These are phyloP conservation scores for Pimephales promelas DNA, from an alignment of 2,113 vertebrate genomes.

Conservation along the genomic window DNA sequence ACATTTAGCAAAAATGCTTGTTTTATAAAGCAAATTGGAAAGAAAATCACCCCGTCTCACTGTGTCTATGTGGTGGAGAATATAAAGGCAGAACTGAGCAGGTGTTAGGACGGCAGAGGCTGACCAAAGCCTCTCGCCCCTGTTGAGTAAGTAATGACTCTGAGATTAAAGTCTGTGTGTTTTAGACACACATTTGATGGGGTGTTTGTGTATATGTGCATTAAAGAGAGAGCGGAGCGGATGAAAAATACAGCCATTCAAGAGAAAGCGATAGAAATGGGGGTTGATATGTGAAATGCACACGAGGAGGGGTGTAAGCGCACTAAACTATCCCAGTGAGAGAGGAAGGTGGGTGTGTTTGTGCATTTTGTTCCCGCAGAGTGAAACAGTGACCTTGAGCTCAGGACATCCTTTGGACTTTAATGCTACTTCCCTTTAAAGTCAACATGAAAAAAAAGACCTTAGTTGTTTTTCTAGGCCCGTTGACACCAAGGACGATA, in stretches of 20 bases:
- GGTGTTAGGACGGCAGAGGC: slow-evolving; percentile 4
- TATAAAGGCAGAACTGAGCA: slow-evolving; percentile 14
- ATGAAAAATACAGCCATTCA: not conserved
- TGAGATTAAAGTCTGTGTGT: slow-evolving; percentile 5
- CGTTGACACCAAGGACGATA: too few species aligned
- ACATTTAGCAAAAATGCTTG: not conserved
- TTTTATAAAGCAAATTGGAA: not conserved
- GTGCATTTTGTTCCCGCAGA: not conserved
- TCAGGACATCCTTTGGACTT: not conserved
- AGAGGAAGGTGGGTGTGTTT: not conserved
- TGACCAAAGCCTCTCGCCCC: slow-evolving; percentile 16
- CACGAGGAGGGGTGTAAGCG: not conserved
- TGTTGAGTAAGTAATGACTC: slow-evolving; percentile 8
- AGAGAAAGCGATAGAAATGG: not conserved
- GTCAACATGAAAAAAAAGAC: not conserved
- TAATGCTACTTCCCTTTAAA: not conserved
- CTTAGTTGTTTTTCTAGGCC: not conserved
- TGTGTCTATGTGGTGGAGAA: slow-evolving; percentile 1
- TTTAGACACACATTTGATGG: not conserved
- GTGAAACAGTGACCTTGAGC: slow-evolving; percentile 12
- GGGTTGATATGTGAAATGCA: not conserved
- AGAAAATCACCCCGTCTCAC: not conserved
- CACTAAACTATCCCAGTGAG: not conserved
- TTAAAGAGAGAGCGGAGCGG: slow-evolving; percentile 5
- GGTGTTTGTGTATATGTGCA: slow-evolving; percentile 13